Base-by-base conservation (phyloP, 2,113 vertebrate species). In the Plestiodon gilberti region DNA sequence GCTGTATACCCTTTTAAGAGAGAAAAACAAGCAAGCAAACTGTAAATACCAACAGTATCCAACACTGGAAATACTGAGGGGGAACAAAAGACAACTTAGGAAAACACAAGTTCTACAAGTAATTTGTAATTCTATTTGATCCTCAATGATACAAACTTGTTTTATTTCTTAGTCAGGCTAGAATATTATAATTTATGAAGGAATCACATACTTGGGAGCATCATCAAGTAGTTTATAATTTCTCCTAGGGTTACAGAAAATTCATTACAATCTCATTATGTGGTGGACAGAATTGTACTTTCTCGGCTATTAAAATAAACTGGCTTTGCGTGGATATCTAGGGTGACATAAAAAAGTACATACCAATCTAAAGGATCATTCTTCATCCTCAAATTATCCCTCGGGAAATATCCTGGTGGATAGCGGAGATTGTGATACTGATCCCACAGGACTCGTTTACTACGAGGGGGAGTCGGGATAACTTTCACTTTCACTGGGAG, bases 371-470 rank as follows among this genome's bases (percentile, higher is more conserved):
- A 95, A 0, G 99, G 99, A 93, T 99, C 99, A 0, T 99, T 99
- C 94, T 99, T 99, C 99, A 99, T 99, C 85, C 99, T 96, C 78
- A 99, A 93, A 89, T 99, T 99, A 94, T 99, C 99, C 69, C 99
- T 96, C 78, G 99, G 99, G 89, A 99, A 99, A 93, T 99, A 99
- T 71, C 99, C 99, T 0, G 99, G 99, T 0, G 99, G 99, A 22
- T 99, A 99, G 62, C 99, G 98, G 81, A 99, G 97, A 90, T 99
- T 99, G 93, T 99, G 99, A 92, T 99, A 99, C 80, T 99, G 99
- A 95, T 99, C 99, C 99, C 99, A 99, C 33, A 99, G 96, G 52
- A 99, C 96, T 84, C 99, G 95, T 95, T 99, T 99, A 80, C 97
- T 99, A 33, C 98, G 98, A 11, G 98, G 98, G 2, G 99, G 99